Base-by-base conservation (phyloP, 2,888 invertebrate species). In the Graphium colonna region DNA sequence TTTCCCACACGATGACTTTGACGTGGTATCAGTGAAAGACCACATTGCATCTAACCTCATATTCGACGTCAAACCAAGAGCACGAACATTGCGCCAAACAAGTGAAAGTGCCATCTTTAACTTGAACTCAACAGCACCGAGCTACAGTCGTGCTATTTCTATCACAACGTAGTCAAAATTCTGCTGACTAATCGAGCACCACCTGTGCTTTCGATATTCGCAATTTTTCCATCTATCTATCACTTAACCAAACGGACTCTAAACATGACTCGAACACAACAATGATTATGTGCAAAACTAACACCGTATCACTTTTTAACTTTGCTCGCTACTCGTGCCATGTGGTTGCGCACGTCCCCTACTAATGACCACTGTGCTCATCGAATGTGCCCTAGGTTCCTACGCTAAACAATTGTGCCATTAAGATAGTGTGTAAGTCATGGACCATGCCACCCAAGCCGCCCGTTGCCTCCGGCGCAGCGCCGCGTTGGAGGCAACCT, bases 161-260 rank as follows among this genome's bases (percentile, higher is more conserved):
- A 75, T 73, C 82, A 82, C 84, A 69, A 71, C 62, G 79, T 87
- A 86, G 84, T 73, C 84, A 65, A 82, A 81, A 82, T 78, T 81
- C 76, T 74, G 79, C 80, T 80, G 77, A 75, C 73, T 82, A 83
- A 67, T 80, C 79, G 73, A 86, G 84, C 86, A 87, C 88, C 82
- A 75, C 83, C 73, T 85, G 88, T 87, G 87, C 88, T 88, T 88
- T 67, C 74, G 76, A 82, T 84, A 82, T 86, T 77, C 80, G 84
- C 86, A 87, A 86, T 86, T 82, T 73, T 82, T 43, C 13, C 21
- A 21, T 21, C 36, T 43, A 38, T 39, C 80, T 68, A 72, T 82
- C 77, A 75, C 70, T 79, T 73, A 60, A 60, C 67, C 2, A 77
- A 73, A 68, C 75, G 73, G 72, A 64, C 66, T 67, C 63, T 61